A percentile compares a stretch with the other conserved stretches of the same genome.
Conservation (phyloP, 2,113 vertebrate genomes). For the Anarrhichthys ocellatus region DNA sequence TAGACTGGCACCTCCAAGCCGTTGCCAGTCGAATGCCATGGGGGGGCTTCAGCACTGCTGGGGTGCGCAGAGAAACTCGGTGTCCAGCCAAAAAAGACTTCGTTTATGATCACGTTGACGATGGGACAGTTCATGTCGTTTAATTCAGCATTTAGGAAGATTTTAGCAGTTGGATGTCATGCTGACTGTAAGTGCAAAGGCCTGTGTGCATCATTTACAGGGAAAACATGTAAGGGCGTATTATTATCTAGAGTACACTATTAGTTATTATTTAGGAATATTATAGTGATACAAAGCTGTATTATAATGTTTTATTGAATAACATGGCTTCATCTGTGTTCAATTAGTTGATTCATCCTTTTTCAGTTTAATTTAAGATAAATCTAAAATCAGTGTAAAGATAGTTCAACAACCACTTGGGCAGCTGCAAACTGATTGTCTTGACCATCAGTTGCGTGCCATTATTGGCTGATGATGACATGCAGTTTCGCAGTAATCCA, state of each 20-base stretch:
- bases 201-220: neutral
- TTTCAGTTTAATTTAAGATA: neutral
- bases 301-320: neutral
- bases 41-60: slow-evolving; percentile 48
- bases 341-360: neutral
- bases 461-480: neutral
- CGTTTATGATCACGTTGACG: neutral
- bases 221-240: neutral
- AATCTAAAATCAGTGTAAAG: neutral
- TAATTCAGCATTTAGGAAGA: neutral
- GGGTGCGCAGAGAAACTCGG: slow-evolving; percentile 55
- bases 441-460: neutral
- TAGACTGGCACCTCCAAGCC: slow-evolving; percentile 64
- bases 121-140: neutral
- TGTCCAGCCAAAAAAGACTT: slow-evolving; percentile 37
- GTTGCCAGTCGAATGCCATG: slow-evolving; percentile 65
- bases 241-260: neutral
- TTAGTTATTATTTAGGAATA: neutral
- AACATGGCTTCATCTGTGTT: neutral
- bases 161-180: slow-evolving; percentile 4
- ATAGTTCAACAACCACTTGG: neutral
- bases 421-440: neutral
- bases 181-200: slow-evolving; percentile 1
- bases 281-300: neutral
- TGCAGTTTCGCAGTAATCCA: slow-evolving; percentile 1